A percentile compares a stretch with the other conserved stretches of the same genome.
phyloP scores from a whole-genome alignment of 2,797 vertebrate species.

The Avahi laniger region DNA sequence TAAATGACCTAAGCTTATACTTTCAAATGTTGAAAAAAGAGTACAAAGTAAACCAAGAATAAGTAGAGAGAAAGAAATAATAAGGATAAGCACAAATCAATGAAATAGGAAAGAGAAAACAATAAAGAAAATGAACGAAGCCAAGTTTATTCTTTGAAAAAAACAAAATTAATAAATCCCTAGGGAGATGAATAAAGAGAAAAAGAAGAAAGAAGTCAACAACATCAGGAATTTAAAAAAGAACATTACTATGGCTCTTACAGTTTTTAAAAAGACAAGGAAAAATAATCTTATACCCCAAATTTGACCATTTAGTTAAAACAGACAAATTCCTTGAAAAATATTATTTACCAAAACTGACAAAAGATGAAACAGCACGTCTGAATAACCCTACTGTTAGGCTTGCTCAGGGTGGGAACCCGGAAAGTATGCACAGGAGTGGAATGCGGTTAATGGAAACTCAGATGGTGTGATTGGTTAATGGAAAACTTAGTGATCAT shows the following conservation, averaged over 20 bases:
- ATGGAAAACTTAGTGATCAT: no score
- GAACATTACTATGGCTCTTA: neutral
- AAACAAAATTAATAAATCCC: neutral
- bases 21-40: neutral
- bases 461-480: no score
- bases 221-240: neutral
- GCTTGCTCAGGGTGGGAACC: no score
- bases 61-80: neutral
- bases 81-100: neutral
- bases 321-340: neutral
- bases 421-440: no score
- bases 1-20: neutral
- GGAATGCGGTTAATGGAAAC: no score
- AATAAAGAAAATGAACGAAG: neutral
- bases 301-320: neutral
- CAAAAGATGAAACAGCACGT: neutral
- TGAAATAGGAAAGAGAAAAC: neutral
- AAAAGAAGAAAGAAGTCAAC: neutral
- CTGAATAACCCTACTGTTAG: neutral
- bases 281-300: neutral
- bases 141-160: neutral
- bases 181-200: neutral
- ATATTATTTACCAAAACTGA: neutral
- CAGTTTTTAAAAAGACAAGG: neutral
- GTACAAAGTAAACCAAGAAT: neutral